phyloP scores from a whole-genome alignment of 2,113 vertebrate species.

The Pterocles burchelli region DNA sequence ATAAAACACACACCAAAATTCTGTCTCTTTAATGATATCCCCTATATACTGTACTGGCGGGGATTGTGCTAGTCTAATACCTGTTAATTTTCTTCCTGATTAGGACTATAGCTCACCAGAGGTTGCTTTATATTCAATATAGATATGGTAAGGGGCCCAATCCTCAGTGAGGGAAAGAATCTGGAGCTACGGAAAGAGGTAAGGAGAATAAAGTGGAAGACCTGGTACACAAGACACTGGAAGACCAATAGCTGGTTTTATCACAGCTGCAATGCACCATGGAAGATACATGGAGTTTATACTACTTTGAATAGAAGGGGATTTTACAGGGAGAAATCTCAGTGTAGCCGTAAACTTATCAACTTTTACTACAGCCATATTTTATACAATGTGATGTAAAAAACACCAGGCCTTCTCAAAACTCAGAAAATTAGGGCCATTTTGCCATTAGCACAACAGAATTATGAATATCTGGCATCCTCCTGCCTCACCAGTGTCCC shows the following conservation, averaged over 20 bases:
- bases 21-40: constrained; percentile 33
- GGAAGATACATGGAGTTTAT: not conserved
- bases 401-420: not conserved
- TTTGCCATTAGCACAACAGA: not conserved
- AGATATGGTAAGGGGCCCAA: not conserved
- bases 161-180: not conserved
- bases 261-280: not conserved
- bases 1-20: not conserved
- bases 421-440: not conserved
- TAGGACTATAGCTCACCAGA: constrained; percentile 44
- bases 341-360: not conserved
- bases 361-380: not conserved
- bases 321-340: not conserved
- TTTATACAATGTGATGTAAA: not conserved
- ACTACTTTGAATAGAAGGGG: not conserved
- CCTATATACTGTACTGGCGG: not conserved
- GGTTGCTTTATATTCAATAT: constrained; percentile 58
- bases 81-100: constrained; percentile 56
- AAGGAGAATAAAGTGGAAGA: not conserved
- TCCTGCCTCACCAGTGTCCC: not conserved
- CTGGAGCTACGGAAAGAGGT: not conserved
- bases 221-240: rapidly evolving
- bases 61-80: constrained; percentile 39
- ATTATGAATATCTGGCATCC: not conserved
- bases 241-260: not conserved